Conservation (phyloP, 2,888 invertebrate genomes). For the Eugnorisma glareosa region DNA sequence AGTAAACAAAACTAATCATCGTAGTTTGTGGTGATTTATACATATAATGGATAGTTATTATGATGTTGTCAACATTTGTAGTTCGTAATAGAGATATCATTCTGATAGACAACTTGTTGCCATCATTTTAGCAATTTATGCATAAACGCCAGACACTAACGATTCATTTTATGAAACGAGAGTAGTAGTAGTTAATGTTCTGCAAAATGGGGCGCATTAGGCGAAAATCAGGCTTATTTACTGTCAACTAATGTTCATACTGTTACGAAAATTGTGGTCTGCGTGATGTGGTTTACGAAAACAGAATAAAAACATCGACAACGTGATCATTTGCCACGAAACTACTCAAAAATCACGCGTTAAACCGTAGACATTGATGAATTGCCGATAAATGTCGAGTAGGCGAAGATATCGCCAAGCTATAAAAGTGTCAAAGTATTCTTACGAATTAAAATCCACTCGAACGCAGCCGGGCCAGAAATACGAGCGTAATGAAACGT, state of each 20-base stretch:
- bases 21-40: conserved; percentile 22
- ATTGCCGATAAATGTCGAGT: conserved; percentile 62
- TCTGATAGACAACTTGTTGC: conserved; percentile 46
- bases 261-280: not conserved
- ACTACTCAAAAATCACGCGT: conserved; percentile 44
- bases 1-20: conserved; percentile 56
- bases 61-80: conserved; percentile 40
- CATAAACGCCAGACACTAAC: conserved; percentile 14
- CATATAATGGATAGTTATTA: conserved; percentile 16
- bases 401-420: conserved; percentile 54
- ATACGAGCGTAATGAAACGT: conserved; percentile 64
- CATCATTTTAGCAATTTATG: conserved; percentile 6
- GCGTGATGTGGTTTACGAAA: conserved; percentile 16
- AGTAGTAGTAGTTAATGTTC: not conserved
- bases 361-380: conserved; percentile 61
- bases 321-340: conserved; percentile 34
- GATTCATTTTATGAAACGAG: conserved; percentile 13
- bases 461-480: conserved; percentile 53
- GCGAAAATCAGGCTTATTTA: not conserved
- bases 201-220: not conserved
- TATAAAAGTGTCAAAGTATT: conserved; percentile 65
- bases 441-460: conserved; percentile 65
- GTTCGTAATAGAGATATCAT: conserved; percentile 31
- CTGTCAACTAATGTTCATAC: not conserved
- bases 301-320: conserved; percentile 1